Conservation (phyloP, 2,113 vertebrate genomes). For the Baryphthengus martii region DNA sequence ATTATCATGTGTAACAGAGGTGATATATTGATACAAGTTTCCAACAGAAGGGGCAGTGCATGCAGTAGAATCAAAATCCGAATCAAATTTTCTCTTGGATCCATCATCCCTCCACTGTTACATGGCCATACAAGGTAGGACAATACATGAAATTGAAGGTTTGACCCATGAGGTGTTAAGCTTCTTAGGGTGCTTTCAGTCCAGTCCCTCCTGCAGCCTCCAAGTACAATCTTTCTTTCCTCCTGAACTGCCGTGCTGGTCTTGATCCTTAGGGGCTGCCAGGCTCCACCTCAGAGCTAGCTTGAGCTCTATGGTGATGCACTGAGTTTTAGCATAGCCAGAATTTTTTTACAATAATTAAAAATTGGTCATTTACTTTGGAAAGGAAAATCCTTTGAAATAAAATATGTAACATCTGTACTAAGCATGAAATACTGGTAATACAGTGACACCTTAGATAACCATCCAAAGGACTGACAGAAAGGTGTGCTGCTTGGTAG, state of each 20-base stretch:
- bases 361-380: not conserved
- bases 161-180: not conserved
- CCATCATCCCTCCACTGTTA: not conserved
- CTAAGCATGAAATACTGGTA: not conserved
- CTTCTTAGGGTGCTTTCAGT: not conserved
- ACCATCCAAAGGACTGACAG: not conserved
- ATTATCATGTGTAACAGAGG: fast-evolving
- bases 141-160: not conserved
- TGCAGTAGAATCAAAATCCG: not conserved
- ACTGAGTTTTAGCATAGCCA: not conserved
- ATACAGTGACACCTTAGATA: not conserved
- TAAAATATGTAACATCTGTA: not conserved
- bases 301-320: not conserved
- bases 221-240: not conserved
- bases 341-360: not conserved
- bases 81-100: not conserved
- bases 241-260: not conserved
- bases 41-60: not conserved
- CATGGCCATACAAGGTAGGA: not conserved
- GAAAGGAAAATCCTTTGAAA: conserved; percentile 2
- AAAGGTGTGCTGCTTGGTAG: not conserved
- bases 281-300: not conserved
- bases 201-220: not conserved
- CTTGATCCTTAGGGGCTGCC: not conserved
- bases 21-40: not conserved